Evolutionary conservation across 2,888 invertebrate species (phyloP).

Genomic region (Tachina grossa): DNA sequence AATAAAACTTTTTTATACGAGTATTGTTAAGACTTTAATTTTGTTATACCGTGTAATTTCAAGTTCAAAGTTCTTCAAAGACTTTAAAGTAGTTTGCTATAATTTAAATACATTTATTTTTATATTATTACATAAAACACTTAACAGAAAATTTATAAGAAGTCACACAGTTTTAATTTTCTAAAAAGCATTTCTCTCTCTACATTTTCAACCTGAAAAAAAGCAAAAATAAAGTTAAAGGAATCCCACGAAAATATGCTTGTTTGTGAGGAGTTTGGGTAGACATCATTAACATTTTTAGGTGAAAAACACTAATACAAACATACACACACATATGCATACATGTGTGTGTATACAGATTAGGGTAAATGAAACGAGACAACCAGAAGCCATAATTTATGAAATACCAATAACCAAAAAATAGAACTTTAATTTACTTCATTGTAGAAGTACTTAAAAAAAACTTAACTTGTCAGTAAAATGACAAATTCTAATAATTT

Average conservation of each 20-base stretch:
- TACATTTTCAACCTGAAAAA: not conserved
- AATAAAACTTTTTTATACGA: too few species aligned
- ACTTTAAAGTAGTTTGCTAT: too few species aligned
- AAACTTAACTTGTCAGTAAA: not conserved
- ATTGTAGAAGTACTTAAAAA: not conserved
- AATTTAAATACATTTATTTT: too few species aligned
- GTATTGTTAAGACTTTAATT: too few species aligned
- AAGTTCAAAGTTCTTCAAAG: too few species aligned
- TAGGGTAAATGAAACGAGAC: not conserved
- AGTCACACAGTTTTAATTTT: too few species aligned
- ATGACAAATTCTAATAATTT: not conserved
- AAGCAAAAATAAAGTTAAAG: not conserved
- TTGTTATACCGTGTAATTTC: too few species aligned
- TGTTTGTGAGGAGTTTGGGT: not conserved
- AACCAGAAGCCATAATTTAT: not conserved
- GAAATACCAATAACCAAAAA: not conserved
- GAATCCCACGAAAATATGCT: not conserved
- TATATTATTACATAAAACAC: too few species aligned
- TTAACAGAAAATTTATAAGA: too few species aligned
- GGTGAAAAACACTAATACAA: not conserved
- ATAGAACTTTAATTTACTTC: not conserved
- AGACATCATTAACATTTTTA: not conserved
- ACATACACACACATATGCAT: too few species aligned
- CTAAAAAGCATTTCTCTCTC: too few species aligned
- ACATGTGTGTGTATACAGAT: not conserved